These are phyloP conservation scores for Acleris cristana DNA, from an alignment of 2,888 invertebrate genomes.

Conservation along the genomic window DNA sequence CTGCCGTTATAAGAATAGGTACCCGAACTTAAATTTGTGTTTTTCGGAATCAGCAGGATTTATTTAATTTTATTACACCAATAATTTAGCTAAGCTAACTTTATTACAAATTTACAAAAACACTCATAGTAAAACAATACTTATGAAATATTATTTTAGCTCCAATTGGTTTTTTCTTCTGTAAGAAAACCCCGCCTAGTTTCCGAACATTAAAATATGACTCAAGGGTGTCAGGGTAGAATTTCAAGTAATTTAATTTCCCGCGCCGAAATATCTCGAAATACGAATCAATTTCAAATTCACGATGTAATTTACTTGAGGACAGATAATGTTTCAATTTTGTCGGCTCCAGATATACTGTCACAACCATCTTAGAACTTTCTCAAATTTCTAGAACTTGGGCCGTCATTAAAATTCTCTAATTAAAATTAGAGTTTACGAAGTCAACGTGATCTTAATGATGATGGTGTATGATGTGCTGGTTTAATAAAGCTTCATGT, in stretches of 20 bases:
- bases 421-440: conserved; percentile 29
- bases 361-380: conserved; percentile 32
- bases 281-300: conserved; percentile 69
- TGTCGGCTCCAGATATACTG: conserved; percentile 25
- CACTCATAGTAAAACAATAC: too few species aligned
- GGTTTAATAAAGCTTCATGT: conserved; percentile 17
- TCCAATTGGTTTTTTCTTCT: too few species aligned
- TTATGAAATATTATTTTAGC: too few species aligned
- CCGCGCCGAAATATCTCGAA: conserved; percentile 54
- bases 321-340: conserved; percentile 64
- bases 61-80: too few species aligned
- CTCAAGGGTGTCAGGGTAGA: conserved; percentile 5
- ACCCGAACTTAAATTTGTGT: too few species aligned
- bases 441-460: conserved; percentile 36
- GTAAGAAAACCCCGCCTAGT: too few species aligned
- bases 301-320: conserved; percentile 69
- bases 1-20: too few species aligned
- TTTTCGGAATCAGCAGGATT: too few species aligned
- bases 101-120: too few species aligned
- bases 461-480: conserved; percentile 25
- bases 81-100: too few species aligned
- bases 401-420: conserved; percentile 34
- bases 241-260: conserved; percentile 35
- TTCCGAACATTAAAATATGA: too few species aligned
- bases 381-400: conserved; percentile 29